phyloP scores from a whole-genome alignment of 2,797 vertebrate species.

The Spondyliosoma cantharus region DNA sequence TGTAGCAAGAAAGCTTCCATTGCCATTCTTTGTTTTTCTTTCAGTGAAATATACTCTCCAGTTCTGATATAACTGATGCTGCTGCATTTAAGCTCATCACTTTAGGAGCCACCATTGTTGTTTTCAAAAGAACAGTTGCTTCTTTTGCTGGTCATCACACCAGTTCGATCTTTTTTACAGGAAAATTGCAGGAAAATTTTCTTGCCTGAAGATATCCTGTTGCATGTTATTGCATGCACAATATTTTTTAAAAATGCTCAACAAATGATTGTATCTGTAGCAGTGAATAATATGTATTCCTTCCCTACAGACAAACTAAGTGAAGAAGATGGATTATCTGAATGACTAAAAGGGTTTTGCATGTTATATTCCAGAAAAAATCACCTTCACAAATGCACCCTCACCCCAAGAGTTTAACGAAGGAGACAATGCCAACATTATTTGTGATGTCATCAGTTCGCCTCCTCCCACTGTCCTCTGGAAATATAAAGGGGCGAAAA shows the following conservation, averaged over 20 bases:
- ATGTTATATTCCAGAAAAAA: conserved; percentile 88
- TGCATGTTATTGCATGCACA: too few species aligned
- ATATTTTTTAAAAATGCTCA: not conserved
- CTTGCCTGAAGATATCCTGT: not conserved
- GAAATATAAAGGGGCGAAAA: conserved; percentile 93
- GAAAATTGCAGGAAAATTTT: not conserved
- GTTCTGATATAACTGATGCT: too few species aligned
- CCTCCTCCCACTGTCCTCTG: conserved; percentile 94
- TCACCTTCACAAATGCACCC: conserved; percentile 95
- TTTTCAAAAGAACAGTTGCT: too few species aligned
- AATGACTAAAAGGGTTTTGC: conserved; percentile 22
- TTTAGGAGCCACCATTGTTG: too few species aligned
- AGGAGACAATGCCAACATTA: conserved; percentile 91
- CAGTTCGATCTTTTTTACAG: not conserved
- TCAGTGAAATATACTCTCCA: too few species aligned
- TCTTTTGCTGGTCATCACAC: too few species aligned
- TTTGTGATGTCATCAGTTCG: conserved; percentile 94
- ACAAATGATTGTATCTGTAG: not conserved
- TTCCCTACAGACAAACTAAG: not conserved
- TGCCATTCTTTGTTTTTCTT: too few species aligned
- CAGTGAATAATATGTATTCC: not conserved
- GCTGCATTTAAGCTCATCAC: too few species aligned
- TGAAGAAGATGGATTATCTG: not conserved
- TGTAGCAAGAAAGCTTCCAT: too few species aligned
- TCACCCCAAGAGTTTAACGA: conserved; percentile 97